A percentile compares a stretch with the other conserved stretches of the same genome.
These are phyloP conservation scores for Leptopilina clavipes DNA, from an alignment of 1,140 invertebrate genomes.

Conservation along the genomic window DNA sequence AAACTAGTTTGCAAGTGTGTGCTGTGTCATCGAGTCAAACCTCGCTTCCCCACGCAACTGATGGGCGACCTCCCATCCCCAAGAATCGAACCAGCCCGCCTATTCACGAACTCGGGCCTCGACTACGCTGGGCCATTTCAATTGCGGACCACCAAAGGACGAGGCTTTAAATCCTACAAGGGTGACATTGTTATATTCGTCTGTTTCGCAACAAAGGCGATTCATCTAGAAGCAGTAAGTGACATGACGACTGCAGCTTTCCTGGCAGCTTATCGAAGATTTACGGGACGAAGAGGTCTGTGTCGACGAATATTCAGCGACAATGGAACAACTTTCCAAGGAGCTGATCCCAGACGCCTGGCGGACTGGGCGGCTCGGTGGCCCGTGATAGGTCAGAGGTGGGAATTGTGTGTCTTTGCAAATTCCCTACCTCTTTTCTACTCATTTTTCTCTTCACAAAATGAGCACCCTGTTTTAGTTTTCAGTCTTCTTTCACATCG, in stretches of 20 bases:
- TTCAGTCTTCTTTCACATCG: no score
- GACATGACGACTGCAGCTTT: conserved; percentile 54
- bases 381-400: no score
- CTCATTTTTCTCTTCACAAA: no score
- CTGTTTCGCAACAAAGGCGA: conserved; percentile 49
- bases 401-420: no score
- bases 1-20: conserved; percentile 8
- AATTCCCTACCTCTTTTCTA: no score
- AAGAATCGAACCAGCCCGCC: neutral
- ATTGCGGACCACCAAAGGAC: conserved; percentile 23
- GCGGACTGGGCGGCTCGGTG: no score
- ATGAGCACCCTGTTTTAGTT: no score
- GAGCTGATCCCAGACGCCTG: no score
- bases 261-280: conserved; percentile 55
- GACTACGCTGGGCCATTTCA: conserved; percentile 31
- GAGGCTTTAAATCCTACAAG: conserved; percentile 48
- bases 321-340: conserved; percentile 35
- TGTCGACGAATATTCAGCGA: conserved; percentile 26
- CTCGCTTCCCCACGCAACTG: neutral
- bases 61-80: neutral
- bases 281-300: conserved; percentile 27
- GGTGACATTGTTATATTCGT: conserved; percentile 55
- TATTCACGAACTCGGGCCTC: neutral
- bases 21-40: neutral
- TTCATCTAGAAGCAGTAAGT: conserved; percentile 53